These are phyloP conservation scores for Gerris lacustris DNA, from an alignment of 2,888 invertebrate species.

Conservation along the genomic window DNA sequence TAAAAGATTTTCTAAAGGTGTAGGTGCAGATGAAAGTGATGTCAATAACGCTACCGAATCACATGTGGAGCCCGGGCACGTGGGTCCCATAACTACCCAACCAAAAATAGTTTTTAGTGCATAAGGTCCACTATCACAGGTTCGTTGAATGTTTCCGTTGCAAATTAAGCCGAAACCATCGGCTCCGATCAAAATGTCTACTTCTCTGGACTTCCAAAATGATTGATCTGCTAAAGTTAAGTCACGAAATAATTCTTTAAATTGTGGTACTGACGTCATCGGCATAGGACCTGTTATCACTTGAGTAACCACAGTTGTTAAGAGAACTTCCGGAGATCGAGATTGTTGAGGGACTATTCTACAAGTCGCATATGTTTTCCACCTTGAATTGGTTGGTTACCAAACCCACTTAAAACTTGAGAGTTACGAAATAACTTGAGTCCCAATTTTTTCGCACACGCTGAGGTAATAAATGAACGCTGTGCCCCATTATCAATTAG, in stretches of 20 bases:
- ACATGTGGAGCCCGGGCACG: too few species aligned
- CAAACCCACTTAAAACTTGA: slow-evolving; percentile 7
- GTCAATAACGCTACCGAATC: too few species aligned
- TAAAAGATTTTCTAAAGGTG: not conserved
- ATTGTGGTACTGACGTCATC: not conserved
- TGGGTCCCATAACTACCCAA: slow-evolving; percentile 10
- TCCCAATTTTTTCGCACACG: slow-evolving; percentile 10
- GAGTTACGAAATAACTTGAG: not conserved
- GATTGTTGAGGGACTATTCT: not conserved
- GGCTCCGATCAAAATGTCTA: slow-evolving; percentile 12
- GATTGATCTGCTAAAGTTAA: slow-evolving; percentile 12
- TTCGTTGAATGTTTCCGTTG: not conserved
- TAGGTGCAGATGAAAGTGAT: not conserved
- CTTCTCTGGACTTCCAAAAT: not conserved
- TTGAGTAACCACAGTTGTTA: not conserved
- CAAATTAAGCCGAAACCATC: slow-evolving; percentile 7
- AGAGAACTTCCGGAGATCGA: not conserved
- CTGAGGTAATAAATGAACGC: slow-evolving; percentile 12
- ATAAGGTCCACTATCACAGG: not conserved
- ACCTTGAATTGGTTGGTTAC: not conserved
- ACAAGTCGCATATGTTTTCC: not conserved
- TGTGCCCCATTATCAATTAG: slow-evolving; percentile 14
- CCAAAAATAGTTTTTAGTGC: slow-evolving; percentile 9
- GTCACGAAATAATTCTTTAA: not conserved
- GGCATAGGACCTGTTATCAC: slow-evolving; percentile 7